Evolutionary conservation across 2,797 vertebrate species (phyloP).

Genomic region (Sebastes reedi): DNA sequence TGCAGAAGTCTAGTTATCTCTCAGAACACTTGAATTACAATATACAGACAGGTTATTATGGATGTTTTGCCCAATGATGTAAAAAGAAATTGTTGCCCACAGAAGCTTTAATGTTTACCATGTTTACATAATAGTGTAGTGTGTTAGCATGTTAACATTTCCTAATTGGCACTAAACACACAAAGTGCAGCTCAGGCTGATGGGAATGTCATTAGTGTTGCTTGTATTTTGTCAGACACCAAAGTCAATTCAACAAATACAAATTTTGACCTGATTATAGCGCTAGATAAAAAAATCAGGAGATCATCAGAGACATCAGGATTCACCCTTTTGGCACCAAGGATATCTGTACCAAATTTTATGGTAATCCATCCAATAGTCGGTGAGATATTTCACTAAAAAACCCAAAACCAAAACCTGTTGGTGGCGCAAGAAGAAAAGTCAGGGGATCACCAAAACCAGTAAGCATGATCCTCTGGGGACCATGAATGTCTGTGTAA

Average conservation of each 20-base stretch:
- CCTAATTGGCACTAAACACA: background rate
- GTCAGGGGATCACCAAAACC: background rate
- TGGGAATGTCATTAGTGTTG: background rate
- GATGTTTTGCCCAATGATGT: no score
- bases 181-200: background rate
- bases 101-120: background rate
- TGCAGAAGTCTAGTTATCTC: no score
- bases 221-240: background rate
- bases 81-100: no score
- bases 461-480: background rate
- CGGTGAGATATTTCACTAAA: background rate
- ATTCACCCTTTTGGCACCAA: background rate
- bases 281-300: background rate
- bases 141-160: background rate
- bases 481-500: background rate
- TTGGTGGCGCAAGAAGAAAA: background rate
- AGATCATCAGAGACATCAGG: background rate
- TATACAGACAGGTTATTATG: no score
- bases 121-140: background rate
- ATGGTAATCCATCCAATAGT: background rate
- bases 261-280: background rate
- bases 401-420: background rate
- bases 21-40: no score
- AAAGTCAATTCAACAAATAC: background rate
- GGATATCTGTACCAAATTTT: no score